Evolutionary conservation across 2,888 invertebrate species (phyloP), one percentile per base, ranked within the genome.

Genomic region (Scaptomyza parva): DNA sequence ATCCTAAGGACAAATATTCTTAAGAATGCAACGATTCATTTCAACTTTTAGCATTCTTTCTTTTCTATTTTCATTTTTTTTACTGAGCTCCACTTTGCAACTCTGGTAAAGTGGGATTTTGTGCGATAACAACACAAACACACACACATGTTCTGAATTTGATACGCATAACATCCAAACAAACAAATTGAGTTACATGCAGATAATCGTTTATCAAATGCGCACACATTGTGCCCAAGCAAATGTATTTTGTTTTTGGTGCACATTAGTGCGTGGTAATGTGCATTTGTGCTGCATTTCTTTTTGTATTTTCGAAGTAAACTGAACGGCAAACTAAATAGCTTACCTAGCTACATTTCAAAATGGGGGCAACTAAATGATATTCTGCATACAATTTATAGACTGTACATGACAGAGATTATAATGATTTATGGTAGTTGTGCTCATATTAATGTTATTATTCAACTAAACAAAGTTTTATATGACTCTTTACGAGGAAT

Each of bases 151-250:
- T 30, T 52, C 48, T 50, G 68, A 35, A 68, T 82, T 64, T 78
- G 65, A 80, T 80, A 71, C 48, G 53, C 44, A 41, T 28, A 53
- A 45, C 17, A 37, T 65, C 71, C 76, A 69, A 70, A 59, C 86
- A 83, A 88, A 83, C 86, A 83, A 88, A 86, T 82, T 83, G 84
- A 83, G 73, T 88, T 66, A 88, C 81, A 88, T 68, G 69, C 64
- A 79, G 84, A 82, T 82, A 87, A 88, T 82, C 86, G 79, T 85
- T 78, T 87, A 86, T 87, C 71, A 69, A 66, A 78, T 82, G 57
- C 52, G 40, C 18, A 22, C 45, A 22, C 47, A 69, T 60, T 50
- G 52, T 59, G 60, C 58, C 59, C 50, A 48, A 26, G 43, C 59
- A 59, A 66, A 64, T 62, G 41, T 41, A 50, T 66, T 63, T 65